Evolutionary conservation across 2,113 vertebrate genomes (phyloP).

Genomic region (Vimba vimba): DNA sequence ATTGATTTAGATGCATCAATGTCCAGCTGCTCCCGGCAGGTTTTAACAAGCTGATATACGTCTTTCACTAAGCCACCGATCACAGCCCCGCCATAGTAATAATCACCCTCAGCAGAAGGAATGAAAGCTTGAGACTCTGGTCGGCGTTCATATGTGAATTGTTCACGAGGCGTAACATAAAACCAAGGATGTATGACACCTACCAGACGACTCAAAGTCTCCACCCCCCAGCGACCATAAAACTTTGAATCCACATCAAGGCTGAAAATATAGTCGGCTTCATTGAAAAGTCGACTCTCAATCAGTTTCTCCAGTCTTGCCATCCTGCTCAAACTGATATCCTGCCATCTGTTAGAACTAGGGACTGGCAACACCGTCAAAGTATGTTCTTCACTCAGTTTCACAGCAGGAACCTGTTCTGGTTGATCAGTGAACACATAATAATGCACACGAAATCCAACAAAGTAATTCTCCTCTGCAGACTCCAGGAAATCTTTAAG

Average conservation of each 20-base stretch:
- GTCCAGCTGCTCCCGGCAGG: constrained; percentile 71
- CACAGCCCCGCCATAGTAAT: constrained; percentile 55
- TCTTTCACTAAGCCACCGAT: constrained; percentile 39
- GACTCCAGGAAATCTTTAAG: constrained; percentile 74
- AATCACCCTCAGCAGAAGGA: constrained; percentile 49
- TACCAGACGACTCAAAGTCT: constrained; percentile 70
- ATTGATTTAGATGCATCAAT: constrained; percentile 71
- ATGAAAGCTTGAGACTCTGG: constrained; percentile 64
- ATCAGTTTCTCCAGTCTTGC: constrained; percentile 69
- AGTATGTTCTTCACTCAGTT: constrained; percentile 41
- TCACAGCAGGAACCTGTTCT: constrained; percentile 16
- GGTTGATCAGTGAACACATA: constrained; percentile 79
- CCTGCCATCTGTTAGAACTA: constrained; percentile 68
- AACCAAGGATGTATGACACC: constrained; percentile 73
- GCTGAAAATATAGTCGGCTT: constrained; percentile 76
- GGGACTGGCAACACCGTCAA: neutral
- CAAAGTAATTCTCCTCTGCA: constrained; percentile 76
- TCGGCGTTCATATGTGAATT: constrained; percentile 71
- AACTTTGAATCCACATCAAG: constrained; percentile 71
- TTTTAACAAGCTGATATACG: constrained; percentile 21
- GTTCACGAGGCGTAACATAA: constrained; percentile 32
- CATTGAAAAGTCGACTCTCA: neutral
- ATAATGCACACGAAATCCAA: constrained; percentile 70
- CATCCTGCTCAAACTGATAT: constrained; percentile 72
- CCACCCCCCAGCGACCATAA: constrained; percentile 66